These are phyloP conservation scores for Apis dorsata DNA, from an alignment of 1,140 invertebrate species.

Conservation along the genomic window DNA sequence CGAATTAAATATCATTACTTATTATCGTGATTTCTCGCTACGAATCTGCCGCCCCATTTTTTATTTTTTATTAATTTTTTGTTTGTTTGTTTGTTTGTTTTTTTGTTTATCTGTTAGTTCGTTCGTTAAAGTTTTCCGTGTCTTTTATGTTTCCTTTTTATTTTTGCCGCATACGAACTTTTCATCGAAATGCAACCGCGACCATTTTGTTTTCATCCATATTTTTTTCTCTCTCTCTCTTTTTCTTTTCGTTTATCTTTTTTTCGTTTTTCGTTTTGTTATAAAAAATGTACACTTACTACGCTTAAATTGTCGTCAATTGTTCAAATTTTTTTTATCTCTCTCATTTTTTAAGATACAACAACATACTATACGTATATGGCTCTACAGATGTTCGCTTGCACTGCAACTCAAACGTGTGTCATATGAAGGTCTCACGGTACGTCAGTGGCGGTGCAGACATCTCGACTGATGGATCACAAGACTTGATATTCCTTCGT, in stretches of 20 bases:
- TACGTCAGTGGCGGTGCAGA: conserved; percentile 49
- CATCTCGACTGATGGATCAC: conserved; percentile 38
- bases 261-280: neutral
- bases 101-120: conserved; percentile 9
- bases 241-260: conserved; percentile 39
- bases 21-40: conserved; percentile 65
- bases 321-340: conserved; percentile 40
- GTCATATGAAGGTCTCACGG: conserved; percentile 69
- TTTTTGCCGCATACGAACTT: conserved; percentile 39
- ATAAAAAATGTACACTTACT: conserved; percentile 74
- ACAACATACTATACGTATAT: conserved; percentile 81
- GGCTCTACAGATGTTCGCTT: conserved; percentile 81
- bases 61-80: conserved; percentile 12
- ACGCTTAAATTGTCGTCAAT: conserved; percentile 63
- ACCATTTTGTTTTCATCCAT: conserved; percentile 43
- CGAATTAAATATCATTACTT: conserved; percentile 37
- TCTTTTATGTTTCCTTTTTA: neutral
- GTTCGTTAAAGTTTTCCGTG: conserved; percentile 21
- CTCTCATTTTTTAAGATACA: conserved; percentile 76
- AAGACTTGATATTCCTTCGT: conserved; percentile 1
- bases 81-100: neutral
- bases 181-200: conserved; percentile 69
- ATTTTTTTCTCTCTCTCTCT: neutral
- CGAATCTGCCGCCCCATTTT: conserved; percentile 59
- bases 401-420: conserved; percentile 80